Conservation (phyloP, 2,888 invertebrate species). For the Adelphocoris suturalis region DNA sequence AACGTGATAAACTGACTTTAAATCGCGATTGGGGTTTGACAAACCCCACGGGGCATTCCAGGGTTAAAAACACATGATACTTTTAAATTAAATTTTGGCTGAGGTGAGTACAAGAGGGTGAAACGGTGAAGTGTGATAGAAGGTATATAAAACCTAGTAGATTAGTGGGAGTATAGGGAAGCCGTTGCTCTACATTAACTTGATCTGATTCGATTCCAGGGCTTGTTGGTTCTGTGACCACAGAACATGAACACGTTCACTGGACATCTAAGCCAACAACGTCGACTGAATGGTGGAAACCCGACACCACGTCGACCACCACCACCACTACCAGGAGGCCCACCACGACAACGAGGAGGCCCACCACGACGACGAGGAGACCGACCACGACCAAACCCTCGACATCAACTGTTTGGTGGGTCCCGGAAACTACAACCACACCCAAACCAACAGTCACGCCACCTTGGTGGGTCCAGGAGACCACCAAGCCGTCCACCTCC, state of each 20-base stretch:
- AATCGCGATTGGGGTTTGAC: too few species aligned
- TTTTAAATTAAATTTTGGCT: too few species aligned
- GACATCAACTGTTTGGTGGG: constrained; percentile 70
- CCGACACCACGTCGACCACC: constrained; percentile 76
- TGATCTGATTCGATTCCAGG: constrained; percentile 59
- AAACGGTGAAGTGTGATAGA: too few species aligned
- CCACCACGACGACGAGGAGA: constrained; percentile 71
- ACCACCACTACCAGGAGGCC: too few species aligned
- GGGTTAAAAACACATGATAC: too few species aligned
- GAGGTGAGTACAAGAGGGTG: too few species aligned
- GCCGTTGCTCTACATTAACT: neutral
- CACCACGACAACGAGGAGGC: too few species aligned
- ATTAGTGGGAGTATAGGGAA: too few species aligned
- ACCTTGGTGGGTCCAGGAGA: constrained; percentile 77
- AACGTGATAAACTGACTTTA: too few species aligned
- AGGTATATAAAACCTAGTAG: too few species aligned
- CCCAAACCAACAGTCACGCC: constrained; percentile 76
- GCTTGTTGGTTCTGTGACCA: constrained; percentile 67
- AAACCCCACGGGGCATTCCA: too few species aligned
- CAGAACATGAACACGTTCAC: constrained; percentile 73
- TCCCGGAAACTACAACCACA: constrained; percentile 74
- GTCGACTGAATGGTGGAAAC: constrained; percentile 74
- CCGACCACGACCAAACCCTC: constrained; percentile 75
- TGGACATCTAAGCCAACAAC: constrained; percentile 64
- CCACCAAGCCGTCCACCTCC: constrained; percentile 76